Percentiles rank a stretch among this genome's conserved stretches.
phyloP scores from a whole-genome alignment of 1,140 invertebrate species.

The Sweltsa coloradensis region DNA sequence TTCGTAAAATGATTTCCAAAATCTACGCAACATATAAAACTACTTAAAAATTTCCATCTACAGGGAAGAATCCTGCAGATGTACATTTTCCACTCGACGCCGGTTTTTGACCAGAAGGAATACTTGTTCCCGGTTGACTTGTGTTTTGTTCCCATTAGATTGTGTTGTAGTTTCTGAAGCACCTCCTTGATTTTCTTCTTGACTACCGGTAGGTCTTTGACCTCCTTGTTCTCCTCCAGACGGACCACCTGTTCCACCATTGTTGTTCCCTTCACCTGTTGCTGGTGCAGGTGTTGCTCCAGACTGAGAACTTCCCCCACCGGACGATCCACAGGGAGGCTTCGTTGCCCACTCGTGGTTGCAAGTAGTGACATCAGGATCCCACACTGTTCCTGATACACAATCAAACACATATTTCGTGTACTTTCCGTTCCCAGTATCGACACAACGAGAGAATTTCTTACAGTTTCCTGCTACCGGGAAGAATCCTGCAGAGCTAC shows the following conservation, averaged over 20 bases:
- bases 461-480: conserved; percentile 43
- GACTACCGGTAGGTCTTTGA: no score
- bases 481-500: conserved; percentile 27
- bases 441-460: conserved; percentile 54
- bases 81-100: conserved; percentile 2
- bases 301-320: background rate
- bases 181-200: no score
- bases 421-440: conserved; percentile 38
- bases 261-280: background rate
- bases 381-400: conserved; percentile 51
- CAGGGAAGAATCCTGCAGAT: conserved; percentile 30
- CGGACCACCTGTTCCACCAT: no score
- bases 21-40: conserved; percentile 54
- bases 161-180: no score
- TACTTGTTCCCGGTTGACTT: no score
- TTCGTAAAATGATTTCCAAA: conserved; percentile 39
- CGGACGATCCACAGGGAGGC: background rate
- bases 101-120: background rate
- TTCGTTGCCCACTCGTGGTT: conserved; percentile 38
- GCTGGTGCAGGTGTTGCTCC: background rate
- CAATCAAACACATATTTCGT: conserved; percentile 47
- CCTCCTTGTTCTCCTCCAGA: background rate
- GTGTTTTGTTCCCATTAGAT: no score
- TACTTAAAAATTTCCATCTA: conserved; percentile 45
- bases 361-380: conserved; percentile 40